Evolutionary conservation across 2,113 vertebrate species (phyloP).

Genomic region (Bolborhynchus lineola): DNA sequence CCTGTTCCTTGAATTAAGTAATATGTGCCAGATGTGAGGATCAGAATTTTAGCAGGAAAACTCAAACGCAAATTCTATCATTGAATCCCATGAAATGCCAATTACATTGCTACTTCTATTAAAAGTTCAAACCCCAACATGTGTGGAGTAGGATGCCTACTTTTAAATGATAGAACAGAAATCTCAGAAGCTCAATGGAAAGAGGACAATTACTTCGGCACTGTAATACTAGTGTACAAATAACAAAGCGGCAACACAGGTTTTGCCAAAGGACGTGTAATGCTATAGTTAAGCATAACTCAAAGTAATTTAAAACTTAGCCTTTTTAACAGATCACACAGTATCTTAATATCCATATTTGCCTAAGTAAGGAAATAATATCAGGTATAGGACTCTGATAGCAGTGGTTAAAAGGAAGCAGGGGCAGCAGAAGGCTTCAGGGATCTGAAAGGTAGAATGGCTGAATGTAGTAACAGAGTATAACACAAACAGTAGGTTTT

Average conservation of each 20-base stretch:
- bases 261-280: not conserved
- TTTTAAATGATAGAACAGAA: not conserved
- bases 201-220: not conserved
- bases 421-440: not conserved
- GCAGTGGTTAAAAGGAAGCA: not conserved
- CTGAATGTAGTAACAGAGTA: not conserved
- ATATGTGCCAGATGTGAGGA: not conserved
- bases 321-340: not conserved
- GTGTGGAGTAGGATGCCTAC: not conserved
- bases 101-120: not conserved
- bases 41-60: not conserved
- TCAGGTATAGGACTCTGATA: accelerated
- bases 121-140: not conserved
- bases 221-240: not conserved
- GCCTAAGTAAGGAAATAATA: not conserved
- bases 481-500: not conserved
- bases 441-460: not conserved
- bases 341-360: not conserved
- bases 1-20: not conserved
- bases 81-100: not conserved
- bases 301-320: not conserved
- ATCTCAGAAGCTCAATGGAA: not conserved
- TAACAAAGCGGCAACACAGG: not conserved
- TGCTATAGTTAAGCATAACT: not conserved
- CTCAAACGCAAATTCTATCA: not conserved